Conservation (phyloP, 2,797 vertebrate species). For the Rallus crepitans region DNA sequence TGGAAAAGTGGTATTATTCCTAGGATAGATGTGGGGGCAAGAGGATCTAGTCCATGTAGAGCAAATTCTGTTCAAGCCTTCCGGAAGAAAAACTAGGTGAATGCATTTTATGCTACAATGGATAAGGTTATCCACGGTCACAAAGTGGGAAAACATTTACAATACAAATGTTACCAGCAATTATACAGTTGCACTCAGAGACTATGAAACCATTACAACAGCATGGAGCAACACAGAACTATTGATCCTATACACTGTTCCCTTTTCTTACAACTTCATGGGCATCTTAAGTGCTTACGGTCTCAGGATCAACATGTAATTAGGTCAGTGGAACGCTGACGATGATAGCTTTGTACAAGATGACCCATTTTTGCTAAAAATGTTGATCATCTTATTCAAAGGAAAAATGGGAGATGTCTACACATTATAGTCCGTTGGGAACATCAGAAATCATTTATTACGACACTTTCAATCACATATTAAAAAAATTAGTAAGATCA, state of each 20-base stretch:
- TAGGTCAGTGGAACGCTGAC: constrained; percentile 63
- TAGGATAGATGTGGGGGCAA: background rate
- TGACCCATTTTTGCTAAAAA: constrained; percentile 58
- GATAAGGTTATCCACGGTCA: background rate
- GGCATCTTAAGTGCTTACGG: constrained; percentile 1
- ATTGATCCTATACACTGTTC: background rate
- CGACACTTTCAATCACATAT: background rate
- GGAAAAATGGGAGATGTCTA: background rate
- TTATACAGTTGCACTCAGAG: background rate
- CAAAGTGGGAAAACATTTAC: background rate
- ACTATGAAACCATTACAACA: background rate
- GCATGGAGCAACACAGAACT: background rate
- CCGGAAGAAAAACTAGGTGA: background rate
- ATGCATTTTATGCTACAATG: background rate
- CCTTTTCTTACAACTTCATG: background rate
- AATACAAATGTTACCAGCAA: background rate
- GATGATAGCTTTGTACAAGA: constrained; percentile 52
- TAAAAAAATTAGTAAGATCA: background rate
- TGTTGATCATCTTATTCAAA: background rate
- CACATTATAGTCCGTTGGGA: background rate
- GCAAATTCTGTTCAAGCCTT: background rate
- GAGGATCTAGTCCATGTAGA: background rate
- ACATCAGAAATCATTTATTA: background rate
- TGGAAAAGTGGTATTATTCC: background rate
- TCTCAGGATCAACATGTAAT: constrained; percentile 54